Percentiles rank a stretch among this genome's conserved stretches.
These are phyloP conservation scores for Microctonus brassicae DNA, from an alignment of 2,888 invertebrate genomes.

Conservation along the genomic window DNA sequence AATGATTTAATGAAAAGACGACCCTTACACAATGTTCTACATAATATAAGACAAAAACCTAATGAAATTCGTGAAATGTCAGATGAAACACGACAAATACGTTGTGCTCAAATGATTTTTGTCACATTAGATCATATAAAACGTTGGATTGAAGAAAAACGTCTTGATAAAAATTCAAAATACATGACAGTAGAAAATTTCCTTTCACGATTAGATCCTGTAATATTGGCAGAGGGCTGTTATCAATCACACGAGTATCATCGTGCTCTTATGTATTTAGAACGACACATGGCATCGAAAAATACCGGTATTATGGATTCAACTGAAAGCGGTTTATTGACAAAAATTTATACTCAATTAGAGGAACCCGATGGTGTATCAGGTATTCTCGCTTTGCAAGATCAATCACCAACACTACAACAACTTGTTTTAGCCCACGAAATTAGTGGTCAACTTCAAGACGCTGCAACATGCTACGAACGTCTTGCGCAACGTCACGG, in stretches of 20 bases:
- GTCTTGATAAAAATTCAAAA: conserved; percentile 51
- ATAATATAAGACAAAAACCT: not conserved
- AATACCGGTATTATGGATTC: conserved; percentile 62
- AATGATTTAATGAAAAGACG: conserved; percentile 56
- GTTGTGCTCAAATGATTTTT: conserved; percentile 73
- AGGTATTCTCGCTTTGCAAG: conserved; percentile 80
- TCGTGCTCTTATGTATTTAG: conserved; percentile 82
- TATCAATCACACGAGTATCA: conserved; percentile 83
- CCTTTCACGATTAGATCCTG: conserved; percentile 73
- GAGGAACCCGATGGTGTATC: conserved; percentile 93
- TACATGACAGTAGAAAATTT: conserved; percentile 59
- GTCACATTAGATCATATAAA: conserved; percentile 82
- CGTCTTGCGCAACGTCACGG: conserved; percentile 76
- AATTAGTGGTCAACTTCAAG: conserved; percentile 83
- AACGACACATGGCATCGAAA: conserved; percentile 75
- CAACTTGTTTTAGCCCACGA: conserved; percentile 89
- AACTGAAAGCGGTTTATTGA: conserved; percentile 61
- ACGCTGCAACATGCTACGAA: conserved; percentile 91
- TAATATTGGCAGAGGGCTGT: conserved; percentile 80
- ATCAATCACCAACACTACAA: conserved; percentile 81
- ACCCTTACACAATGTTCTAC: conserved; percentile 51
- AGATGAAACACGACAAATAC: conserved; percentile 64
- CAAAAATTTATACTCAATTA: conserved; percentile 87
- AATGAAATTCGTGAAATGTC: conserved; percentile 54
- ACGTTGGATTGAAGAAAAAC: conserved; percentile 75